Evolutionary conservation across 2,113 vertebrate species (phyloP).

Genomic region (Pycnonotus jocosus): DNA sequence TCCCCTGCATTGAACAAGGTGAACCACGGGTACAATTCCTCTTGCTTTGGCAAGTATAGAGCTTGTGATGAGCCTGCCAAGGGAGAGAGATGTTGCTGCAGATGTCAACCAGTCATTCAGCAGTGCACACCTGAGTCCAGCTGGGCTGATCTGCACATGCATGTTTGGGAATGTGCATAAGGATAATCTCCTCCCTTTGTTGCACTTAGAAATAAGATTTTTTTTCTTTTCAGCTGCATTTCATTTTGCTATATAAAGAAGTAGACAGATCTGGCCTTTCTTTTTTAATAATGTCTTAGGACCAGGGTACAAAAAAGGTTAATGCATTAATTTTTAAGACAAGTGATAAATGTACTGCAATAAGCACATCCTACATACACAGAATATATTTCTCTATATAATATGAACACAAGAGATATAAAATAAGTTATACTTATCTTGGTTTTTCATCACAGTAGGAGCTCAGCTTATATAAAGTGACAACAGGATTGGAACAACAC

Average conservation of each 20-base stretch:
- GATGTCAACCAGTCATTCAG: neutral
- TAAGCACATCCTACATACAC: constrained; percentile 68
- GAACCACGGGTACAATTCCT: neutral
- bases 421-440: constrained; percentile 76
- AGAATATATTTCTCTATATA: constrained; percentile 68
- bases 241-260: neutral
- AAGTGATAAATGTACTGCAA: constrained; percentile 63
- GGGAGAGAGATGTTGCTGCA: neutral
- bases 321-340: constrained; percentile 62
- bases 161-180: neutral
- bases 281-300: constrained; percentile 61
- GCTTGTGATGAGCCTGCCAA: neutral
- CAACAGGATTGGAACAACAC: constrained; percentile 15
- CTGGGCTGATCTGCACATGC: neutral
- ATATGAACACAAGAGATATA: constrained; percentile 72
- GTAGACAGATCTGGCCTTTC: constrained; percentile 27
- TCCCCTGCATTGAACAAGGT: neutral
- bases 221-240: neutral
- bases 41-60: neutral
- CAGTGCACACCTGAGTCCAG: neutral
- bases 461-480: constrained; percentile 64
- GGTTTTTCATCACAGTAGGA: constrained; percentile 61
- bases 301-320: constrained; percentile 70
- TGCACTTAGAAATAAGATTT: neutral
- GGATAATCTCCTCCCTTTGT: neutral